These are phyloP conservation scores for Acanthiza pusilla DNA, from an alignment of 2,797 vertebrate species.

Conservation along the genomic window DNA sequence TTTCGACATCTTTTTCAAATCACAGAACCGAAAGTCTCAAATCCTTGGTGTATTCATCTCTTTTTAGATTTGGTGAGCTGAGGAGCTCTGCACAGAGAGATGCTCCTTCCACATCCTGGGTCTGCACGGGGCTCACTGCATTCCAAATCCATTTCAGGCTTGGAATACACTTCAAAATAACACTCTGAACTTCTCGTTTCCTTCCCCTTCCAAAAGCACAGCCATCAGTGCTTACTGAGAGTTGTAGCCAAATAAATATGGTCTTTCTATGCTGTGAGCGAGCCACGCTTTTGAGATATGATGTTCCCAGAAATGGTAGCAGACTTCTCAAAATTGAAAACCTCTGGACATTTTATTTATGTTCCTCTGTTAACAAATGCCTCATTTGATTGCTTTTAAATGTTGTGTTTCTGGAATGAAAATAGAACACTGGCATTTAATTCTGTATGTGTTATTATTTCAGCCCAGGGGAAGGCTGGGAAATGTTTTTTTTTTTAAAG, in stretches of 20 bases:
- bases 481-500: neutral
- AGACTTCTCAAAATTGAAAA: slow-evolving; percentile 14
- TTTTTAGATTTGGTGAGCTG: neutral
- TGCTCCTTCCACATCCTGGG: neutral
- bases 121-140: neutral
- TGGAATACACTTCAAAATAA: neutral
- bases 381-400: slow-evolving; percentile 16
- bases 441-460: neutral
- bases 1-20: neutral
- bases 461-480: neutral
- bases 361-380: slow-evolving; percentile 21
- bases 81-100: neutral
- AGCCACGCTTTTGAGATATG: neutral
- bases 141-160: neutral
- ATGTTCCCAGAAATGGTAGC: slow-evolving; percentile 21
- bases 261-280: neutral
- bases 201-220: neutral
- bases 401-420: slow-evolving; percentile 21
- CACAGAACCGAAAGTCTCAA: neutral
- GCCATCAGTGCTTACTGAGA: neutral
- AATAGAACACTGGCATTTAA: slow-evolving; percentile 18
- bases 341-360: slow-evolving; percentile 20
- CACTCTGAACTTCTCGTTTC: neutral
- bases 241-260: neutral
- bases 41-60: neutral